Conservation (phyloP, 2,888 invertebrate genomes). For the Acanthosepion lycidas region DNA sequence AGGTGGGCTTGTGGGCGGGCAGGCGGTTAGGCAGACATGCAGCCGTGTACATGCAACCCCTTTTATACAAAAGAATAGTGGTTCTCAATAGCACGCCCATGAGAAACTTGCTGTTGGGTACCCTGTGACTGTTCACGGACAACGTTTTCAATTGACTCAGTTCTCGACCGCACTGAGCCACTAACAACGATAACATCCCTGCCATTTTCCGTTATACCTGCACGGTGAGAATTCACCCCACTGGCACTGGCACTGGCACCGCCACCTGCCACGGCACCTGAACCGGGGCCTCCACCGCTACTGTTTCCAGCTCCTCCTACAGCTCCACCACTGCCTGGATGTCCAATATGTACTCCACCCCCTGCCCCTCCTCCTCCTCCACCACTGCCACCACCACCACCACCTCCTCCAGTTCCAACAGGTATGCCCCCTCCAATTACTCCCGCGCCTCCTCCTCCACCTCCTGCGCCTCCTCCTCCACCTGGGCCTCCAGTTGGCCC, state of each 20-base stretch:
- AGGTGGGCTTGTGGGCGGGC: constrained; percentile 4
- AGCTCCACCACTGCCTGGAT: not conserved
- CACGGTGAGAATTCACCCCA: constrained; percentile 50
- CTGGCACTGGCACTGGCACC: constrained; percentile 43
- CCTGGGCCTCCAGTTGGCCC: not conserved
- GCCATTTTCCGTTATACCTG: constrained; percentile 52
- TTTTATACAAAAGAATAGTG: constrained; percentile 84
- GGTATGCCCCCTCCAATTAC: constrained; percentile 17
- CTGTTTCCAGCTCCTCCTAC: constrained; percentile 17
- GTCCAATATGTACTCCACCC: not conserved
- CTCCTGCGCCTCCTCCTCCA: not conserved
- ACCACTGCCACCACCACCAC: not conserved
- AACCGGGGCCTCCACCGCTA: constrained; percentile 13
- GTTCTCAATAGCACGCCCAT: constrained; percentile 84
- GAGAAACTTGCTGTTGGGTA: constrained; percentile 80
- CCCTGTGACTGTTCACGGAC: constrained; percentile 80
- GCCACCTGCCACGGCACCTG: constrained; percentile 51
- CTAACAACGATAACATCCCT: constrained; percentile 75
- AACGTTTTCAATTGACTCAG: constrained; percentile 84
- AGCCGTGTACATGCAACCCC: not conserved
- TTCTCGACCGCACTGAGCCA: constrained; percentile 86
- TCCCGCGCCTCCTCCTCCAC: constrained; percentile 40
- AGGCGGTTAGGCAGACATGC: not conserved
- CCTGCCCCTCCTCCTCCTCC: not conserved
- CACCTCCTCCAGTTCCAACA: not conserved